Base-by-base conservation (phyloP, 2,888 invertebrate genomes). In the Tridacna gigas region DNA sequence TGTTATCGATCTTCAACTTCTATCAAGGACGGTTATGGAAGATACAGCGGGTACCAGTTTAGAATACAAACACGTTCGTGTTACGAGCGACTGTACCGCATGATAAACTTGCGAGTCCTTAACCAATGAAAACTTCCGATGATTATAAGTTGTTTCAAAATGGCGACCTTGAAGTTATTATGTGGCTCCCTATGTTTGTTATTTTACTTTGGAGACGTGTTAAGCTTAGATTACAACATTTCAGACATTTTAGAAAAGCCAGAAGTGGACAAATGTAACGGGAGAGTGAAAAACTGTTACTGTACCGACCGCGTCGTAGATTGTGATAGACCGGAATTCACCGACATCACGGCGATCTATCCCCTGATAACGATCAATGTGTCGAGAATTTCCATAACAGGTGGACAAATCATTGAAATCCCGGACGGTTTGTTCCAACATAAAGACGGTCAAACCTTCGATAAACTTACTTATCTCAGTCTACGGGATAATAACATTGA, bases 401-500 rank as follows among this genome's bases (percentile, higher is more conserved):
- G 69, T 15, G 78, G 80, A 13, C 63, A 60, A 15, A 26, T 83
- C 26, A 20, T 60, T 15, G 76, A 75, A 22, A 73, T 83, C 61
- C 83, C 83, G 11, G 76, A 77, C 22, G 73, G 74, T 47, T 45
- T 79, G 47, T 79, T 83, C 48, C 26, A n/a, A 15, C 13, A 47
- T 18, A 11, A 28, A 3, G 28, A 75, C 37, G 63, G 26, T 3
- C 51, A 75, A 56, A 60, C 67, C 3, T 74, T 80, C n/a, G 67
- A 71, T 65, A 60, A 77, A 12, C 48, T 84, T n/a, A 51, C 26
- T 7, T 78, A 65, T 25, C 78, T 84, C n/a, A 78, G 78, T 75
- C 71, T 84, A 22, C 66, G 80, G 22, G 69, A 71, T 15, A 84
- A 84, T 51, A 15, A 28, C 20, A 84, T 84, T 48, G 71, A 71